These are phyloP conservation scores for Cheilosia pagana DNA, from an alignment of 2,888 invertebrate species.

Conservation along the genomic window DNA sequence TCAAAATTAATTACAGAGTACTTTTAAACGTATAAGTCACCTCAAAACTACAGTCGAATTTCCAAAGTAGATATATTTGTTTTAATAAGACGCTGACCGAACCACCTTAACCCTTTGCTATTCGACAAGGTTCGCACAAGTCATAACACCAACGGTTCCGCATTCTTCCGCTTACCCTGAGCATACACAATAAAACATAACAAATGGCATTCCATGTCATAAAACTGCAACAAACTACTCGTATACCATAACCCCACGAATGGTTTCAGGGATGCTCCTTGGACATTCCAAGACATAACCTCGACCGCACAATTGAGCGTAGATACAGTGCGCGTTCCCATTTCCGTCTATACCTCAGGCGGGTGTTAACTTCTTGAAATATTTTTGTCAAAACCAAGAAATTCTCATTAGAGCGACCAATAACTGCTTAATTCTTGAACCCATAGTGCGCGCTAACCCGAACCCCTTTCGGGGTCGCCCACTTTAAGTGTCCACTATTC, in stretches of 20 bases:
- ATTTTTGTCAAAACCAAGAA: conserved; percentile 77
- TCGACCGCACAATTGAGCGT: conserved; percentile 56
- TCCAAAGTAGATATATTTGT: no score
- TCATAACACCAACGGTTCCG: no score
- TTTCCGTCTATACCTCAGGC: background rate
- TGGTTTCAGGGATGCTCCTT: background rate
- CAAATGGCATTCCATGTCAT: conserved; percentile 49
- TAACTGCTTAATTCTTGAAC: conserved; percentile 82
- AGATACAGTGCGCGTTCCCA: background rate
- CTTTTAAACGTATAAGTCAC: no score
- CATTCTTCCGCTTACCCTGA: background rate
- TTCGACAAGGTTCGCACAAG: no score
- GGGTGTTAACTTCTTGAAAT: conserved; percentile 48
- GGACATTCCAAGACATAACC: conserved; percentile 67
- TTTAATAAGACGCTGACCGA: no score
- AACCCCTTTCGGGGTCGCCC: conserved; percentile 16
- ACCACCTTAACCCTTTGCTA: no score
- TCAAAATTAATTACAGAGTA: no score
- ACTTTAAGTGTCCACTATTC: conserved; percentile 47
- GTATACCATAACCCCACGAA: background rate
- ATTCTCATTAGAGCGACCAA: conserved; percentile 83
- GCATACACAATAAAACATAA: conserved; percentile 54
- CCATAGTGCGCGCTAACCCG: conserved; percentile 36
- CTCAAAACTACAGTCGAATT: no score
- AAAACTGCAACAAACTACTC: conserved; percentile 38